These are phyloP conservation scores for Catagonus wagneri DNA, from an alignment of 2,113 vertebrate species.

Conservation along the genomic window DNA sequence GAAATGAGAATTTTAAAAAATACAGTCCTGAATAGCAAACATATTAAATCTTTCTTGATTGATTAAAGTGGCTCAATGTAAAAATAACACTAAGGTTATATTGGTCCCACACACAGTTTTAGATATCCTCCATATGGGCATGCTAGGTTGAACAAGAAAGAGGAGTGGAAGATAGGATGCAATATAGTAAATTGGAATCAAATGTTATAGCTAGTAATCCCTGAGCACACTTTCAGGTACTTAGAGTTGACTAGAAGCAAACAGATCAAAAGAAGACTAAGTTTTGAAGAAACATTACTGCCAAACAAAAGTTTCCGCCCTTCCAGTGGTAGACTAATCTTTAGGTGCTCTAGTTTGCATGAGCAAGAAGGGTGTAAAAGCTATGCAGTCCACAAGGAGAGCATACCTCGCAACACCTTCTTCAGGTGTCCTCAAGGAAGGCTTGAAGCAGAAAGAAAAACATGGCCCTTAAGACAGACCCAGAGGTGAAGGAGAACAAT, in stretches of 20 bases:
- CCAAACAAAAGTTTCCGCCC: neutral
- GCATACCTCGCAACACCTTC: neutral
- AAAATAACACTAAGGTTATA: neutral
- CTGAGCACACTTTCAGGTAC: neutral
- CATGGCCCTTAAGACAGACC: fast-evolving
- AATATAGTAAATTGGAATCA: neutral
- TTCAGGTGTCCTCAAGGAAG: neutral
- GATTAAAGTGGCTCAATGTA: neutral
- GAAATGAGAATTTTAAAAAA: conserved; percentile 9
- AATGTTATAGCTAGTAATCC: neutral
- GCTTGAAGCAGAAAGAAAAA: neutral
- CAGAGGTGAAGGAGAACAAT: neutral
- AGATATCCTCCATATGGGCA: neutral
- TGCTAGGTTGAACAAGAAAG: neutral
- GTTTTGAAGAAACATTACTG: conserved; percentile 7
- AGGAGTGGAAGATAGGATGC: neutral
- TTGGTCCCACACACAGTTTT: neutral
- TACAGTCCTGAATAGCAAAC: neutral
- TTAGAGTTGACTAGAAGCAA: neutral
- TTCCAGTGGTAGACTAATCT: neutral
- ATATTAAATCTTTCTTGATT: neutral
- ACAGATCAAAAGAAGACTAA: neutral
- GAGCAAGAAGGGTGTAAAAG: neutral
- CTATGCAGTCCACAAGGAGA: neutral
- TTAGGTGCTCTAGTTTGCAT: neutral